These are phyloP conservation scores for Drosophila flavopinicola DNA, from an alignment of 2,888 invertebrate species.

Conservation along the genomic window DNA sequence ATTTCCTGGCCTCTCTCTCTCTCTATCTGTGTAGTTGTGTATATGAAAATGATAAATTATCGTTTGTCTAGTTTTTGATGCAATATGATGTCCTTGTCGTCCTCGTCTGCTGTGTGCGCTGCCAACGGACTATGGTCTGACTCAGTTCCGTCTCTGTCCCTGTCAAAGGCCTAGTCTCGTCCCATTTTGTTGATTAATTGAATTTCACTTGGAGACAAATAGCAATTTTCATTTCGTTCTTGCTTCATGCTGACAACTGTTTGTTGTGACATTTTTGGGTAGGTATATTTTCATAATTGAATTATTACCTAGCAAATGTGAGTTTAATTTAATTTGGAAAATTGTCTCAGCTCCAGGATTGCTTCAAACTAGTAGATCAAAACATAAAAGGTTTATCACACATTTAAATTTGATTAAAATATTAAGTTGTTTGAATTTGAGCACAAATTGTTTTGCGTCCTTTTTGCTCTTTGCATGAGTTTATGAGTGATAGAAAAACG, in stretches of 20 bases:
- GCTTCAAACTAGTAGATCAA: background rate
- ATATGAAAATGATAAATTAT: constrained; percentile 72
- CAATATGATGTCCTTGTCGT: constrained; percentile 72
- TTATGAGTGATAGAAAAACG: no score
- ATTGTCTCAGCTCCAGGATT: constrained; percentile 1
- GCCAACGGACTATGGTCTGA: constrained; percentile 6
- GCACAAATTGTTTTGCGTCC: no score
- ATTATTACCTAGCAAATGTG: constrained; percentile 53
- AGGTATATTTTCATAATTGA: constrained; percentile 55
- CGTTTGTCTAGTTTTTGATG: constrained; percentile 65
- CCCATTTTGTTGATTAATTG: constrained; percentile 72
- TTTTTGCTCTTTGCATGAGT: no score
- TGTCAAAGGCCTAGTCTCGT: constrained; percentile 20
- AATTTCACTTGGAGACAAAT: constrained; percentile 68
- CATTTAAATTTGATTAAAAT: background rate
- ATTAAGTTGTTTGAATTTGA: background rate
- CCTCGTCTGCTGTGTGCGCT: constrained; percentile 44
- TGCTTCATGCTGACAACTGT: constrained; percentile 51
- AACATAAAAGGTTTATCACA: background rate
- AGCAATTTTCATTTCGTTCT: constrained; percentile 63
- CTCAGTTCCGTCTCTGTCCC: background rate
- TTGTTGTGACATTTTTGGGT: constrained; percentile 66
- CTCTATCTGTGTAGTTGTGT: constrained; percentile 9
- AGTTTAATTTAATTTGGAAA: constrained; percentile 38
- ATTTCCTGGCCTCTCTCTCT: constrained; percentile 42